phyloP scores from a whole-genome alignment of 1,140 invertebrate genomes.

The Listronotus oregonensis region DNA sequence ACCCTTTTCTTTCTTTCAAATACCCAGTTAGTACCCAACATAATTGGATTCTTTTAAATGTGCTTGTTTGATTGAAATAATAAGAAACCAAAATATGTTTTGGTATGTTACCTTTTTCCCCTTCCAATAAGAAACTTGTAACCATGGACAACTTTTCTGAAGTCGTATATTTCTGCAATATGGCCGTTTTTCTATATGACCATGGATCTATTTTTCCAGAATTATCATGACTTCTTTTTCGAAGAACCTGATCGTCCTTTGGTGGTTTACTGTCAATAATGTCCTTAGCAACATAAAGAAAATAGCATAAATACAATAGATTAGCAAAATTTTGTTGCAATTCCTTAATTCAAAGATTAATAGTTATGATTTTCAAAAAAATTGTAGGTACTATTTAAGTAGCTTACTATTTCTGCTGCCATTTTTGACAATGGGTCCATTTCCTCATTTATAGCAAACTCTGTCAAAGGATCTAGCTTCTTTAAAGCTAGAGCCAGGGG shows the following conservation, averaged over 20 bases:
- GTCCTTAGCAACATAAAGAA: constrained; percentile 26
- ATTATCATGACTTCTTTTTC: neutral
- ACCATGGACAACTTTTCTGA: constrained; percentile 88
- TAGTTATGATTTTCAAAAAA: neutral
- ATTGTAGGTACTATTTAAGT: constrained; percentile 24
- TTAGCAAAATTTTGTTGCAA: too few species aligned
- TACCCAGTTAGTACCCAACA: too few species aligned
- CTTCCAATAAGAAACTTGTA: constrained; percentile 81
- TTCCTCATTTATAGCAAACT: constrained; percentile 68
- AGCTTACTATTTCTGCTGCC: constrained; percentile 65
- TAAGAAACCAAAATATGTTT: too few species aligned
- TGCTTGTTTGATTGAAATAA: too few species aligned
- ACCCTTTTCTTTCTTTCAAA: too few species aligned
- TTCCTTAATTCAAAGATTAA: too few species aligned
- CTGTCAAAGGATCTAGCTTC: constrained; percentile 74
- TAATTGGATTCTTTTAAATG: too few species aligned
- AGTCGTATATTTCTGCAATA: constrained; percentile 88
- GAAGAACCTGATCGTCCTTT: constrained; percentile 8
- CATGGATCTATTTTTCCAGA: constrained; percentile 69
- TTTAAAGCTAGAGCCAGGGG: constrained; percentile 67
- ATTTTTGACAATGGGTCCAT: constrained; percentile 70
- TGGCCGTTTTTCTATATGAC: constrained; percentile 70
- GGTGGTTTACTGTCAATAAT: constrained; percentile 20
- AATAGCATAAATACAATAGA: too few species aligned
- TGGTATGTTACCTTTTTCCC: constrained; percentile 71